Evolutionary conservation across 2,888 invertebrate genomes (phyloP), one percentile per base, ranked within the genome.

Genomic region (Theretra japonica): DNA sequence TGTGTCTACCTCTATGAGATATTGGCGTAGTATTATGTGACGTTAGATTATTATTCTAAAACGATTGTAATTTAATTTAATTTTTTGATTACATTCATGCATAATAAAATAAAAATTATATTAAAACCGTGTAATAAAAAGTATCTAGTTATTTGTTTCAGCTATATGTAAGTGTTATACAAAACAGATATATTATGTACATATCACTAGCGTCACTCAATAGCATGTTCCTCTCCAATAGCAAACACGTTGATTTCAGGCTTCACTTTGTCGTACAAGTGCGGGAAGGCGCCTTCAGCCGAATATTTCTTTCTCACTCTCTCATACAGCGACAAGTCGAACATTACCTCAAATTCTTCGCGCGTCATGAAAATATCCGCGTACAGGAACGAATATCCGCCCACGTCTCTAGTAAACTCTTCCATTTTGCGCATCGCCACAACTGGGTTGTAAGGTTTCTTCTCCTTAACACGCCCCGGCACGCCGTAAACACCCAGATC

Each of bases 401-500:
- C 96, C 1, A 96, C 95, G 50, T 96, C 95, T 65, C 96, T 90
- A 0, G 96, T 96, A 79, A 96, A 96, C 88, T 95, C 94, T 82
- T 96, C 96, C 96, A 96, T 96, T 65, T 93, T 94, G 76, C 96
- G 88, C 96, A 96, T 96, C 0, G 96, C 95, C 5, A 86, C 83
- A 0, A 96, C 96, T 0, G 96, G 96, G 82, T 96, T 95, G 79
- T 96, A 96, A 0, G 94, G 90, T 78, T 94, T 90, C 84, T 95
- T 95, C 57, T 95, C 90, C 79, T 95, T 95, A 0, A 96, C 96
- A 75, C 92, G 95, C 0, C 96, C 96, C 0, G 96, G 96, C 0
- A 96, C 96, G 0, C 96, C 96, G 76, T 96, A 96, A 19, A 96
- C 95, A 0, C 96, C 96, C 69, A 96, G 88, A 86, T 96, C 96